phyloP scores from a whole-genome alignment of 2,113 vertebrate species.

The Entomyzon cyanotis region DNA sequence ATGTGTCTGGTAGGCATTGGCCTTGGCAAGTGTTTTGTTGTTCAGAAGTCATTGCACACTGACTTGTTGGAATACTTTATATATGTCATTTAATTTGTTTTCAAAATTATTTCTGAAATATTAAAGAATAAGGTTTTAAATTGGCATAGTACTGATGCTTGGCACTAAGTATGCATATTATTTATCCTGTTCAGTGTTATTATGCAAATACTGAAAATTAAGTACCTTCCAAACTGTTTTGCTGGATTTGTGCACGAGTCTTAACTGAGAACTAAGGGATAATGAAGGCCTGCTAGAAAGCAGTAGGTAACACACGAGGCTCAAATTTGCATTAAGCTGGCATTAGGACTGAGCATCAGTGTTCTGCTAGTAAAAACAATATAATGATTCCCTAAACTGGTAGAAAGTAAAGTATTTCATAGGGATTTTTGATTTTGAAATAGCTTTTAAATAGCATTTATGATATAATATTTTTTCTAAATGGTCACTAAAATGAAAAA shows the following conservation, averaged over 20 bases:
- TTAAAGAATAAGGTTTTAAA: neutral
- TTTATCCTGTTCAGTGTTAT: neutral
- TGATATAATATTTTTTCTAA: neutral
- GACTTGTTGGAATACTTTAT: neutral
- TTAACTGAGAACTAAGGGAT: neutral
- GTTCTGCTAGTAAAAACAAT: neutral
- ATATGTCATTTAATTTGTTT: neutral
- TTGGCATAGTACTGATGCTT: neutral
- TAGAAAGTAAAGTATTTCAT: neutral
- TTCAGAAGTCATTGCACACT: neutral
- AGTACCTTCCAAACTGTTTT: neutral
- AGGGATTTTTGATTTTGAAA: neutral
- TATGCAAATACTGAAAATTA: slow-evolving; percentile 6
- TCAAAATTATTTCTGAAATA: neutral
- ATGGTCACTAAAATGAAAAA: neutral
- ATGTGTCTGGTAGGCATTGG: neutral
- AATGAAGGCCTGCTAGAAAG: neutral
- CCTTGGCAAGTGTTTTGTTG: neutral
- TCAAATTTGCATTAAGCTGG: neutral
- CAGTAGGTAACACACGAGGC: neutral
- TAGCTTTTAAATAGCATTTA: neutral
- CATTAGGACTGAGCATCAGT: neutral
- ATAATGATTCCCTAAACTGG: neutral
- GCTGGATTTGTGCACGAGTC: neutral
- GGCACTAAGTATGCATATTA: neutral